Evolutionary conservation across 2,113 vertebrate genomes (phyloP), one percentile per base, ranked within the genome.

Genomic region (Capreolus pygargus): DNA sequence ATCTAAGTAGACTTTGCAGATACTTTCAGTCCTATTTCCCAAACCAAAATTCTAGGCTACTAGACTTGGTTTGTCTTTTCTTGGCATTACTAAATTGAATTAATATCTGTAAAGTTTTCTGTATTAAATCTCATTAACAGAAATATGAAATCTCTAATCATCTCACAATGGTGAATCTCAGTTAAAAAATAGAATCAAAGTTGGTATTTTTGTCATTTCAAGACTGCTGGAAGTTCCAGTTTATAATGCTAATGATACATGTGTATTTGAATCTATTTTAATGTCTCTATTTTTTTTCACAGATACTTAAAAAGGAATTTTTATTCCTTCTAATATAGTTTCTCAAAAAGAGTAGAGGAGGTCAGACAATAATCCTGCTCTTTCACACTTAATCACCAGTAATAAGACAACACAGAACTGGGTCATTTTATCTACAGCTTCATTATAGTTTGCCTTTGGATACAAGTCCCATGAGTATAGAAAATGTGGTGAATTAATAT

Each of bases 361-460:
- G 67, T 91, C 70, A 54, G 11, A 86, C 25, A 67, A 79, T 50
- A 81, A 89, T 36, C 16, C 83, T 50, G 4, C 16, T 89, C 50
- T 93, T 93, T 78, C 60, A 39, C 50, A 86, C 21, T 67, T 85
- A 94, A 67, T 95, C 93, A 92, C 70, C 60, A 50, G 10, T 60
- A 47, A 70, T 74, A 91, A 74, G 86, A 74, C 50, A 83, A 57
- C 61, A 74, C 14, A 94, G 60, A 95, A 97, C 21, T 81, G 39
- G 81, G 54, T 83, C 88, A 94, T 70, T 91, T 79, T 91, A 78
- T 60, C 60, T 83, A 50, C 19, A 85, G 25, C 54, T 98, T 97
- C 92, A 30, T 97, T 94, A 57, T 19, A 82, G 19, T 21, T 85
- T 86, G 93, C 95, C 94, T 97, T 94, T 76, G 82, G 76, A 96